phyloP scores from a whole-genome alignment of 1,140 invertebrate genomes.

The Zophobas morio region DNA sequence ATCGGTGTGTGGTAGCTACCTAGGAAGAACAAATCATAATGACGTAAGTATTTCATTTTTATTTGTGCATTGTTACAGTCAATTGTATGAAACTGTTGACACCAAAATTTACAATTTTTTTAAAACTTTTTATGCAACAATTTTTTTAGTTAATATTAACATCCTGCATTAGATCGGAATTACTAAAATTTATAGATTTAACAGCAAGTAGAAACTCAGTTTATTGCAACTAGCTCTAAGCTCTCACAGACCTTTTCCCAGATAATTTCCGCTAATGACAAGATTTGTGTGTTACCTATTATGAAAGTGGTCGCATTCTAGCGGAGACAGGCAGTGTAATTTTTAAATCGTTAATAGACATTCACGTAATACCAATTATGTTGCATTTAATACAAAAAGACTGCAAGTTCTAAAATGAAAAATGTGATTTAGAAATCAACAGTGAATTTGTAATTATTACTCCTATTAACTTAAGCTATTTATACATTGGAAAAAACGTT shows the following conservation, averaged over 20 bases:
- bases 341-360: conserved; percentile 7
- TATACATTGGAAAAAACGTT: no score
- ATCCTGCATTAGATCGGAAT: no score
- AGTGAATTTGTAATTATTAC: no score
- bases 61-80: not conserved
- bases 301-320: conserved; percentile 28
- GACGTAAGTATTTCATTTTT: conserved; percentile 14
- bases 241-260: not conserved
- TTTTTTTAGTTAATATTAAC: no score
- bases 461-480: no score
- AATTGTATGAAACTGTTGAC: not conserved
- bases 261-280: not conserved
- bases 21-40: conserved; percentile 3
- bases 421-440: not conserved
- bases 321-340: not conserved
- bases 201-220: not conserved
- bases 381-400: not conserved
- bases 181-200: no score
- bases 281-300: conserved; percentile 19
- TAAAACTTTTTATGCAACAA: no score
- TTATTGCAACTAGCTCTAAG: not conserved
- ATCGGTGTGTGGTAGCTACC: conserved; percentile 28
- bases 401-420: not conserved
- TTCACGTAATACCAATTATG: not conserved
- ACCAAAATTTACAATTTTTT: not conserved